These are phyloP conservation scores for Coptodon rendalli DNA, from an alignment of 2,113 vertebrate species.

Conservation along the genomic window DNA sequence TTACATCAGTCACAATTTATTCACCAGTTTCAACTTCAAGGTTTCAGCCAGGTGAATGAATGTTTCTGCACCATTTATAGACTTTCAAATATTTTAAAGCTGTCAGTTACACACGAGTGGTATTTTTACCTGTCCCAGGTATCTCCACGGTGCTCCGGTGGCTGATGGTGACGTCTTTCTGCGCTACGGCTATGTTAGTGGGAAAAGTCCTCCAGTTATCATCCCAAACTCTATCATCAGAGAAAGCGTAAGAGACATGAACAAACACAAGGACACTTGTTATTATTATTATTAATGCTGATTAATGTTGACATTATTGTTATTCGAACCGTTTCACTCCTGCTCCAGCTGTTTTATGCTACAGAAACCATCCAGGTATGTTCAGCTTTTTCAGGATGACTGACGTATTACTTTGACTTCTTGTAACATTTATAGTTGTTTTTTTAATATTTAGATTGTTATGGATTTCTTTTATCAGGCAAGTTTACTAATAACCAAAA, in stretches of 20 bases:
- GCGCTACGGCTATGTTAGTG: conserved; percentile 58
- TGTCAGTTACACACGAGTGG: not conserved
- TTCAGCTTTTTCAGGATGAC: not conserved
- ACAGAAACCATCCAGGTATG: not conserved
- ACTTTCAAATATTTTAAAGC: not conserved
- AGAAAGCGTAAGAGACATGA: conserved; percentile 22
- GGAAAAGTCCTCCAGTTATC: conserved; percentile 24
- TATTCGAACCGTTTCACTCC: not conserved
- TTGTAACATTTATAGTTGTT: not conserved
- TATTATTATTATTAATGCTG: not conserved
- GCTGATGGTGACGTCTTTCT: conserved; percentile 23
- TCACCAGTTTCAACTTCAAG: conserved; percentile 51
- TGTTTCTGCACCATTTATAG: too few relatives aligned
- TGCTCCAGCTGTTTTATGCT: not conserved
- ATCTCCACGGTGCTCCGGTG: conserved; percentile 56
- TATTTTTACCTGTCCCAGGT: conserved; percentile 36
- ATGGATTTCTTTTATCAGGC: not conserved
- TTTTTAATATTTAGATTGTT: not conserved
- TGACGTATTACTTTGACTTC: not conserved
- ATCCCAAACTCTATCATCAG: conserved; percentile 38
- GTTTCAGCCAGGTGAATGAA: conserved; percentile 59
- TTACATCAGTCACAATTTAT: conserved; percentile 49
- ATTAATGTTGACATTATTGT: not conserved
- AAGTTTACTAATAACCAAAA: not conserved
- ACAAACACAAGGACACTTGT: not conserved